Percentiles rank a stretch among this genome's conserved stretches.
Conservation (phyloP, 2,888 invertebrate genomes). For the Himalopsyche tibetana region DNA sequence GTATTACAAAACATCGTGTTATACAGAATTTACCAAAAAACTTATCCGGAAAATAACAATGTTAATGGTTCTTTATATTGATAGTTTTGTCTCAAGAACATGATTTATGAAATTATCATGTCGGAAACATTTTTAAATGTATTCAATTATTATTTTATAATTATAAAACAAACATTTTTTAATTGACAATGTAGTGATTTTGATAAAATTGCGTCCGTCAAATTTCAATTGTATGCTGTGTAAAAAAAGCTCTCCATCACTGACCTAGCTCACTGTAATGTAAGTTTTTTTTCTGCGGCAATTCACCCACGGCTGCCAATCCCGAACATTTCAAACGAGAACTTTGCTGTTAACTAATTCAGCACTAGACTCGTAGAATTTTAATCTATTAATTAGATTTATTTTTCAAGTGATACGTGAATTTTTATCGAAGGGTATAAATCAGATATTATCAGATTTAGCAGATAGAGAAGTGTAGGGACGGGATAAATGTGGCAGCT, state of each 20-base stretch:
- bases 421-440: neutral
- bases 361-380: neutral
- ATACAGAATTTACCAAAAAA: too few species aligned
- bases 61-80: too few species aligned
- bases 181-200: too few species aligned
- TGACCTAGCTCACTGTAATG: neutral
- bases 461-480: neutral
- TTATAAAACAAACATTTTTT: too few species aligned
- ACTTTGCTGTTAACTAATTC: slow-evolving; percentile 11
- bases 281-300: slow-evolving; percentile 16
- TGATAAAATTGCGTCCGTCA: too few species aligned
- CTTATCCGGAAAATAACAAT: too few species aligned
- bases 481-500: neutral
- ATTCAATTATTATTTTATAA: too few species aligned
- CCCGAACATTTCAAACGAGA: slow-evolving; percentile 9
- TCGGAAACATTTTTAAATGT: too few species aligned
- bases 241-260: neutral
- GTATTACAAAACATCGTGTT: too few species aligned
- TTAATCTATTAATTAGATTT: neutral
- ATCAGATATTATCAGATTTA: neutral
- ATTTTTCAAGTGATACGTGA: neutral
- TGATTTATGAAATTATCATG: too few species aligned
- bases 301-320: neutral
- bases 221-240: too few species aligned
- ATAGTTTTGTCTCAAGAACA: too few species aligned